Base-by-base conservation (phyloP, 2,888 invertebrate species). In the Dendrolimus pini region DNA sequence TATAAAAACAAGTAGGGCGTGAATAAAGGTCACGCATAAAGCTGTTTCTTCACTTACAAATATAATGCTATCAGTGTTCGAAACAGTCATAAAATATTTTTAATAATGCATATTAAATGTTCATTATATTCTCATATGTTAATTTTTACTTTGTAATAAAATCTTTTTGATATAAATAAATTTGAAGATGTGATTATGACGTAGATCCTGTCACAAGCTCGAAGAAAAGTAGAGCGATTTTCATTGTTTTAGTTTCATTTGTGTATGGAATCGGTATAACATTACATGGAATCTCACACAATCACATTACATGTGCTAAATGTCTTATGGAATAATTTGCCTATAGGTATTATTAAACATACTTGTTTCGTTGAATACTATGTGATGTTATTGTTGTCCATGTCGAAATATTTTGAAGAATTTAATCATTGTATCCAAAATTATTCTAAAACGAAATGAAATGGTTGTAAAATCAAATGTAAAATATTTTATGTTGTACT, bases 81-180 rank as follows among this genome's bases (percentile, higher is more conserved):
- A 47, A 47, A 47, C 47, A 47, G 47, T 47, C 12, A 47, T 8
- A 47, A 47, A 47, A 47, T 47, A 47, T 47, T 47, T 47, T 30
- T 30, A 30, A 30, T 30, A 30, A 30, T 30, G 30, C 30, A 30
- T 52, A 56, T 52, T 18, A 56, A 52, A 56, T 47, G n/a, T 53
- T 56, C 56, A 56, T 18, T 47, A 47, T 47, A 47, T 47, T 47
- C 47, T 30, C 6, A 3, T 18, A 54, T 54, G n/a, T n/a, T 59
- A 57, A 57, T 70, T 72, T 70, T 68, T 71, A 72, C 62, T 78
- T 81, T 83, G 78, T 84, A 84, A 79, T 81, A 80, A 80, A 78
- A 72, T 76, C 80, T 83, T 84, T 79, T 85, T 77, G 74, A 76
- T 83, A 85, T 80, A 83, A 87, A 83, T 87, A 89, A 85, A 85